phyloP scores from a whole-genome alignment of 2,797 vertebrate species.

The Halcyon smyrnensis region DNA sequence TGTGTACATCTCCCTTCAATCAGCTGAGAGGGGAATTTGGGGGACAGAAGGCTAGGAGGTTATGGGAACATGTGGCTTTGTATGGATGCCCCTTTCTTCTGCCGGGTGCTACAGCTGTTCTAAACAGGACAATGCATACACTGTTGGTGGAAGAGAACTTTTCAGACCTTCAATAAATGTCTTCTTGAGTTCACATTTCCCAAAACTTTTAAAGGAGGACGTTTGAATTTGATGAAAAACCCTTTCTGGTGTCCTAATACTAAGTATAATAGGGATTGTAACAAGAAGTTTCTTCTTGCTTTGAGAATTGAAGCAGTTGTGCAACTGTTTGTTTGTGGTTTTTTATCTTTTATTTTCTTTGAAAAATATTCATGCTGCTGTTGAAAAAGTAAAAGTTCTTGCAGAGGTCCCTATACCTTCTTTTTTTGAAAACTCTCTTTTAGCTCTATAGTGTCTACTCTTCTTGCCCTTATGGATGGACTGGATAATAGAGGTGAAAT shows the following conservation, averaged over 20 bases:
- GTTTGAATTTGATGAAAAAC: not conserved
- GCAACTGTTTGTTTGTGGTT: not conserved
- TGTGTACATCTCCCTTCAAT: not conserved
- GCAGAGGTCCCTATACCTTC: not conserved
- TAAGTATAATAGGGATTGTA: not conserved
- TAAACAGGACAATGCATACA: not conserved
- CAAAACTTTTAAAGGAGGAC: not conserved
- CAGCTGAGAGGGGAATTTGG: not conserved
- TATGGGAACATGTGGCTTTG: not conserved
- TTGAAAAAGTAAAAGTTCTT: not conserved
- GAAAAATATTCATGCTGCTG: not conserved
- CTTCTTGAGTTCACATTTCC: not conserved
- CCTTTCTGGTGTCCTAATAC: not conserved
- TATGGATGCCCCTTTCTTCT: not conserved
- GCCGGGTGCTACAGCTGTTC: not conserved
- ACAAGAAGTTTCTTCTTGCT: not conserved
- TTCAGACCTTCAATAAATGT: not conserved
- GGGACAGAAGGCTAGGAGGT: not conserved
- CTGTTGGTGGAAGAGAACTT: not conserved
- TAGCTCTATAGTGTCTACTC: constrained; percentile 98
- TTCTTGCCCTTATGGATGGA: constrained; percentile 98
- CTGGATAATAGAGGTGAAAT: constrained; percentile 99
- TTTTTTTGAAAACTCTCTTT: constrained; percentile 23
- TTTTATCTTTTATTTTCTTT: not conserved
- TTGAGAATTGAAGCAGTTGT: not conserved